Base-by-base conservation (phyloP, 64 coral and sea anemone genomes). In the Stylophora pistillata region DNA sequence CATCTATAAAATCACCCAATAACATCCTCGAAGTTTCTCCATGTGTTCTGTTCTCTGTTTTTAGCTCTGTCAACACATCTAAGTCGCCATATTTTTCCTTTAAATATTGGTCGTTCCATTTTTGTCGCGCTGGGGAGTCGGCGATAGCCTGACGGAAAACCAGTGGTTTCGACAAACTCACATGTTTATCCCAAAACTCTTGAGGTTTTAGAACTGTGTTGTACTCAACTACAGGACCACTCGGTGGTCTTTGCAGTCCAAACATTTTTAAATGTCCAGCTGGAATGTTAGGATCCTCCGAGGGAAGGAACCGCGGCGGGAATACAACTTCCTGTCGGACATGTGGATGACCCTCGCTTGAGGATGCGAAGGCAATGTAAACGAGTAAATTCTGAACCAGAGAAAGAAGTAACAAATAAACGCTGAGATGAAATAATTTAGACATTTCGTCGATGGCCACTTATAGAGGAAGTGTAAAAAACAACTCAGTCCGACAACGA, bases 251-350 rank as follows among this genome's bases (percentile, higher is more conserved):
- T 58, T 99, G 97, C 20, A 93, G 64, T 33, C 97, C 97, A 91
- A 99, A 99, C n/a, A 91, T 88, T 59, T 95, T 77, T n/a, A 95
- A 65, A 75, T 99, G 97, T 16, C 97, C 97, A 10, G 88, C n/a
- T n/a, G 63, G 87, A 29, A 74, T 34, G 29, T 4, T 31, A 73
- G 88, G 33, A 58, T 84, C 77, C 20, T 23, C 65, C 32, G 91
- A 82, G 10, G 78, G 87, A 64, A 85, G 60, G 65, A 99, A 88
- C 47, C 20, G 72, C 56, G 97, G 97, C 2, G 97, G 97, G 88
- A 99, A 99, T 15, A 70, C 41, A 84, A 84, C 31, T 21, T 84
- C 80, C 27, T 84, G 18, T 12, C n/a, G 33, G 60, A 18, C 16
- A n/a, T 68, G 23, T 52, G 27, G 11, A 6, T 23, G 1, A 26